Conservation (phyloP, 2,113 vertebrate genomes). For the Rutilus rutilus region DNA sequence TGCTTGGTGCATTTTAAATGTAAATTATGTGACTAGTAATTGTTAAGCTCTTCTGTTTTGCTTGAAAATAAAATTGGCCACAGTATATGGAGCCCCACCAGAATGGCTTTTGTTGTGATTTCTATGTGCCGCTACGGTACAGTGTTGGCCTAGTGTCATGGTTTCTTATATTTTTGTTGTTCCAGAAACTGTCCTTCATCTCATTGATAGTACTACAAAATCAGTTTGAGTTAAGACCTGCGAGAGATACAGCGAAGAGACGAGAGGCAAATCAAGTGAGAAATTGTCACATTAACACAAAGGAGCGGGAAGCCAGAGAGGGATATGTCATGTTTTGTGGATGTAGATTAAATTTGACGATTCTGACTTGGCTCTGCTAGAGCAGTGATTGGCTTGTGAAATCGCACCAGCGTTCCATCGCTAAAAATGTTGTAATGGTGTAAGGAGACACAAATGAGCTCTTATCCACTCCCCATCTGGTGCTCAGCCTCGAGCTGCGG, state of each 20-base stretch:
- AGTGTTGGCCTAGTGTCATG: neutral
- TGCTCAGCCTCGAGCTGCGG: constrained; percentile 1
- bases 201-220: neutral
- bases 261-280: neutral
- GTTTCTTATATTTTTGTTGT: neutral
- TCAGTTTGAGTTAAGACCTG: neutral
- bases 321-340: constrained; percentile 11
- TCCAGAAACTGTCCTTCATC: neutral
- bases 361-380: constrained; percentile 8
- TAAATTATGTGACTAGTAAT: constrained; percentile 24
- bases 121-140: neutral
- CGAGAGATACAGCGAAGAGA: neutral
- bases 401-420: neutral
- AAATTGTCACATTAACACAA: constrained; percentile 27
- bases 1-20: constrained; percentile 15
- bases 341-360: constrained; percentile 14
- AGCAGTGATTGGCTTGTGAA: constrained; percentile 16
- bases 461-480: neutral
- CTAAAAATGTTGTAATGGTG: constrained; percentile 4
- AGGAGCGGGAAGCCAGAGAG: neutral
- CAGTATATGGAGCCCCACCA: neutral
- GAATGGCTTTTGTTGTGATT: neutral
- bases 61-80: neutral
- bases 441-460: constrained; percentile 31
- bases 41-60: neutral